These are phyloP conservation scores for Sebastes hopkinsi DNA, from an alignment of 2,797 vertebrate genomes.

Conservation along the genomic window DNA sequence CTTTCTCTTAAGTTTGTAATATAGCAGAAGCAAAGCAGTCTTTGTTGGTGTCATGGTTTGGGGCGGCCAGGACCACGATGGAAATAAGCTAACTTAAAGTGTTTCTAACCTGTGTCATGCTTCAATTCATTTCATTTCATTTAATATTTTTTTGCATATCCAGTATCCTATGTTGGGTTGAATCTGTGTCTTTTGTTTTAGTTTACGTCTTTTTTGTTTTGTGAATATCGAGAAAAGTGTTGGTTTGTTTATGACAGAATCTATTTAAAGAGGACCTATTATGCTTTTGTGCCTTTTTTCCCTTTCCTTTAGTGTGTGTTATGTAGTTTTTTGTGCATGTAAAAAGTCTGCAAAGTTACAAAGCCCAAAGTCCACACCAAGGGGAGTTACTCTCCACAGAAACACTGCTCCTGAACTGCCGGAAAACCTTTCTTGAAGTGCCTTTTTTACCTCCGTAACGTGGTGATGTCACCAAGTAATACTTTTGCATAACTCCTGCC, in stretches of 20 bases:
- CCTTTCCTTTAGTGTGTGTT: too few species aligned
- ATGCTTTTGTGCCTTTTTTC: too few species aligned
- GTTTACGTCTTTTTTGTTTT: neutral
- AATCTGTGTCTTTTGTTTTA: neutral
- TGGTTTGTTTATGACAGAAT: neutral
- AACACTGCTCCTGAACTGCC: too few species aligned
- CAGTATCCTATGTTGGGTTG: neutral
- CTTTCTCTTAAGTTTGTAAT: neutral
- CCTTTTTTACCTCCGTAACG: too few species aligned
- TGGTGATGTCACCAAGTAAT: too few species aligned
- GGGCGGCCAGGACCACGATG: neutral
- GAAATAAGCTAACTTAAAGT: too few species aligned
- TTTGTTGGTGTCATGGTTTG: neutral
- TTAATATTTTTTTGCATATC: neutral
- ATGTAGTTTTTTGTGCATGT: too few species aligned
- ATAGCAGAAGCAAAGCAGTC: neutral
- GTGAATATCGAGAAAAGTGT: neutral
- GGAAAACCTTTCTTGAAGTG: too few species aligned
- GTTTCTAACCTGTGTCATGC: neutral
- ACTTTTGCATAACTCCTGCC: too few species aligned
- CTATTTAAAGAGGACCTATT: neutral
- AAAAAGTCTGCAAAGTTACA: too few species aligned
- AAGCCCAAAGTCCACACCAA: too few species aligned
- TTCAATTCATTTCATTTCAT: neutral
- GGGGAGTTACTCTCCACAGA: too few species aligned